Evolutionary conservation across 1,140 invertebrate species (phyloP), one percentile per base, ranked within the genome.

Genomic region (Pseudachorutes palmiensis): DNA sequence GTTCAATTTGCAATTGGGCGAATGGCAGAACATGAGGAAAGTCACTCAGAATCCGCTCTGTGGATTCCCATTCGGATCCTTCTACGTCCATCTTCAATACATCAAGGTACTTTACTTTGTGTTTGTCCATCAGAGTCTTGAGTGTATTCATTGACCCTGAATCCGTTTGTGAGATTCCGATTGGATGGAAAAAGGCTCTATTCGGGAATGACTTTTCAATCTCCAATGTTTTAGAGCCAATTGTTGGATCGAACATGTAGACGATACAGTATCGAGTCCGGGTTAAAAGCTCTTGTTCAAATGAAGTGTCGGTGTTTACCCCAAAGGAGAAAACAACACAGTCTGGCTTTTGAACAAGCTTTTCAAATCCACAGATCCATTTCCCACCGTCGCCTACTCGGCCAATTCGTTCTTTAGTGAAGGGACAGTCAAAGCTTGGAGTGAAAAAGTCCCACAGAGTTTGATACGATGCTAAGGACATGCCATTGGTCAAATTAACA

Each of bases 81-180:
- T 70, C 68, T 14, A 62, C 59, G 31, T 70, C 68, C 2, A 70
- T 58, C 31, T 70, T 70, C 30, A 70, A 29, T n/a, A 70, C 51
- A 31, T 70, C 68, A 32, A 70, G 60, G 26, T 36, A 62, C 9
- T 33, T 16, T 28, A 62, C 57, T 1, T 26, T 48, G 45, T 41
- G n/a, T 59, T 58, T 45, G 2, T 58, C 32, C 64, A 65, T 59
- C 22, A 26, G 22, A 1, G 31, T 14, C 26, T 58, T 57, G 14
- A 65, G 32, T 2, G 64, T 41, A 12, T 9, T 41, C 5, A 59
- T 19, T 30, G 36, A 14, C 0, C 1, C 1, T 2, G n/a, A 19
- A 5, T 29, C 55, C 1, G 24, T 45, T 1, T 2, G 1, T 2
- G 49, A 31, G 2, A 70, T 36, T 63, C 68, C 65, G 1, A 64